Base-by-base conservation (phyloP, 2,797 vertebrate species). In the Amblyraja radiata region DNA sequence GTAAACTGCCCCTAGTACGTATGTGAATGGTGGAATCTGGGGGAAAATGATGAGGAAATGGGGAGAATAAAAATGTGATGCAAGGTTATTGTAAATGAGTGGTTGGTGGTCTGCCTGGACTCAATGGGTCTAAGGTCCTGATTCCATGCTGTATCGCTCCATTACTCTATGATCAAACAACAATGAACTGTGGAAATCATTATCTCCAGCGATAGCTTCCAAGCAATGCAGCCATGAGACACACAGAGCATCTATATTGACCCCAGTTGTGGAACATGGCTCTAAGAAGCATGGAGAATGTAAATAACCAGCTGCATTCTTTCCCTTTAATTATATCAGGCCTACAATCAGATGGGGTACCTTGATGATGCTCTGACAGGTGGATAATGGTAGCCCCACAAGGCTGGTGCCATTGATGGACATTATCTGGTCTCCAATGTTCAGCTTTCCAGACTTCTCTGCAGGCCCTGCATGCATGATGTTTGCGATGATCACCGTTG, bases 291-390 rank as follows among this genome's bases (percentile, higher is more conserved):
- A 28, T 16, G 16, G 13, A 63, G 16, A 68, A 8, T 36, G 14
- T 18, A 88, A 16, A 4, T 2, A 54, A 21, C 2, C 7, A 2
- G 32, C 32, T 28, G 14, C 25, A 21, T 1, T 7, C 13, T 28
- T 61, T 63, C 58, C 13, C 83, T n/a, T 68, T 18, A 16, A 21
- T 3, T 68, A 88, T 13, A 54, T 58, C 71, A 54, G 25, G 4
- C 14, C 11, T 7, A 11, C 0, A 7, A 61, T 63, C 25, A 13
- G n/a, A 39, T 73, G 36, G 13, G 76, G 1, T 96, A 99, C 98
- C 98, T 99, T 99, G 94, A 99, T 99, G 93, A 99, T 99, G 96
- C 97, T 99, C 96, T 99, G 98, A 94, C 98, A 99, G 39, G 98
- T 99, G 58, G 98, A 98, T 21, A 99, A 97, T 0, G 98, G 98